These are phyloP conservation scores for Diaperis boleti DNA, from an alignment of 2,888 invertebrate species.

Conservation along the genomic window DNA sequence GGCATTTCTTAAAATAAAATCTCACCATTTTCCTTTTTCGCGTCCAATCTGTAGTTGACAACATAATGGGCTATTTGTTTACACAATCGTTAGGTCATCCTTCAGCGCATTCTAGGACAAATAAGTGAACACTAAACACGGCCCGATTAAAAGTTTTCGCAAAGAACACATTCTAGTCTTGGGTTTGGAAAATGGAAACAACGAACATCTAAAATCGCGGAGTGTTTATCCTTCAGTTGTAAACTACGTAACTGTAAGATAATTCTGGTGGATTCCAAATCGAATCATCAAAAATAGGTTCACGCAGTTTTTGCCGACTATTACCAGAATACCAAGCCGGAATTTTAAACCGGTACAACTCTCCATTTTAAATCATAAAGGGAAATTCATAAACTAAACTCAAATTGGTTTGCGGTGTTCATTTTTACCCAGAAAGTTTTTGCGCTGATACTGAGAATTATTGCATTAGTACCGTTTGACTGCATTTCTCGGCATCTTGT, in stretches of 20 bases:
- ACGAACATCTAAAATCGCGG: not conserved
- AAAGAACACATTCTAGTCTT: slow-evolving; percentile 7
- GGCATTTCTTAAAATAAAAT: slow-evolving; percentile 51
- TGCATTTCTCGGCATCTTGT: not conserved
- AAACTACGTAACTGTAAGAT: not conserved
- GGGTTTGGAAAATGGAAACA: too few species aligned
- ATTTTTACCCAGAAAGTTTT: too few species aligned
- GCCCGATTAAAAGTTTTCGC: slow-evolving; percentile 7
- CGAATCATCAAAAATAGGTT: not conserved
- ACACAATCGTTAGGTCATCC: slow-evolving; percentile 34
- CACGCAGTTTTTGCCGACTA: not conserved
- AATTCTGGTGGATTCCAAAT: not conserved
- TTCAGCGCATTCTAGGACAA: slow-evolving; percentile 21
- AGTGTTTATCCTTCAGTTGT: not conserved
- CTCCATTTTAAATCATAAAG: not conserved
- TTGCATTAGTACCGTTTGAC: not conserved
- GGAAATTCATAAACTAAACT: too few species aligned
- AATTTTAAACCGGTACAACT: not conserved
- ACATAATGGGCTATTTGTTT: slow-evolving; percentile 38
- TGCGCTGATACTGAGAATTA: too few species aligned
- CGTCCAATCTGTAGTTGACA: slow-evolving; percentile 41
- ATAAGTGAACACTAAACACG: slow-evolving; percentile 10
- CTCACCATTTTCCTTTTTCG: slow-evolving; percentile 46
- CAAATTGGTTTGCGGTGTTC: too few species aligned
- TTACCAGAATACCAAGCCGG: not conserved